phyloP scores from a whole-genome alignment of 2,888 invertebrate species.

The Alsophila aescularia region DNA sequence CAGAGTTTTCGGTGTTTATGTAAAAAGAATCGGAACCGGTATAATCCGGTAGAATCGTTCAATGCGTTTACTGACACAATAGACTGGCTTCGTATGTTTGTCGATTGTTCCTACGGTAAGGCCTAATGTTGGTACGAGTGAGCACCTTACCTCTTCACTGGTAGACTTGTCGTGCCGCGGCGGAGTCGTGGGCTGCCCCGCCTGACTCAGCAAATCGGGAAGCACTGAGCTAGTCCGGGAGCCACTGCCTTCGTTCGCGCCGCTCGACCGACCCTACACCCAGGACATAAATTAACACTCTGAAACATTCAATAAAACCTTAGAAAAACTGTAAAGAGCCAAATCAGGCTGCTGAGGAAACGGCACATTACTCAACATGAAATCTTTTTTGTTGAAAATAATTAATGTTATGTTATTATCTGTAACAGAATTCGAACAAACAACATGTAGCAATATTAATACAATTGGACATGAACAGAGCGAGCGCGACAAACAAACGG shows the following conservation, averaged over 20 bases:
- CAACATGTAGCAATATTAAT: constrained; percentile 51
- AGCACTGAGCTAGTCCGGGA: constrained; percentile 96
- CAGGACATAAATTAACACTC: constrained; percentile 25
- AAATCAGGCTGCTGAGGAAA: neutral
- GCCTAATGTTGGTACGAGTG: neutral
- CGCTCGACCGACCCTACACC: constrained; percentile 72
- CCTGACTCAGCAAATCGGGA: constrained; percentile 97
- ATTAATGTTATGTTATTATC: constrained; percentile 29
- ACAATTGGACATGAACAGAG: constrained; percentile 49
- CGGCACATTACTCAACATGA: neutral
- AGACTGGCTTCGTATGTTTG: neutral
- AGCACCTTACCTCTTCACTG: constrained; percentile 94
- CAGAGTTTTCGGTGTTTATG: too few relatives aligned
- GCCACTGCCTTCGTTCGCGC: constrained; percentile 84
- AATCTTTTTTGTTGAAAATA: neutral
- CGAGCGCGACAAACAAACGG: constrained; percentile 74
- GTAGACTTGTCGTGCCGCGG: constrained; percentile 96
- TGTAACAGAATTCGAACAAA: constrained; percentile 41
- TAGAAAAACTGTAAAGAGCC: neutral
- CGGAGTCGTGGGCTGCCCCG: constrained; percentile 92
- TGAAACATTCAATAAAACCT: constrained; percentile 18
- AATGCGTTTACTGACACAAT: constrained; percentile 25
- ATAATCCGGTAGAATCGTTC: neutral
- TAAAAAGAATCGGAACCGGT: too few relatives aligned
- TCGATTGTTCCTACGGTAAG: constrained; percentile 4